Conservation (phyloP, 2,113 vertebrate genomes). For the Scolopax mira region DNA sequence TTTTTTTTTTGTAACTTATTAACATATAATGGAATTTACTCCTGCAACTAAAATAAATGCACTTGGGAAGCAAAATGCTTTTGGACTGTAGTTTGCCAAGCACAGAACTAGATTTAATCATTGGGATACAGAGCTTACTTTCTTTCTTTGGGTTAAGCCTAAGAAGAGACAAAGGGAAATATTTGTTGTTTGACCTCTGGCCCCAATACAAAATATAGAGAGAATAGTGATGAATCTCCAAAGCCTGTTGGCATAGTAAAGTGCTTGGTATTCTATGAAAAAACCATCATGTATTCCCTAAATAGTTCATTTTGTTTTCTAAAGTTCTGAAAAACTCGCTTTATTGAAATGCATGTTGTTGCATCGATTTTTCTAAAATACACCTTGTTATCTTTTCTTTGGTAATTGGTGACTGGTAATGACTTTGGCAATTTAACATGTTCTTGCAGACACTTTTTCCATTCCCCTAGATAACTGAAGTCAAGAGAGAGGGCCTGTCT, state of each 20-base stretch:
- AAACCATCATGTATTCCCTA: conserved; percentile 78
- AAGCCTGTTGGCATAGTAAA: conserved; percentile 39
- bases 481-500: conserved; percentile 82
- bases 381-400: conserved; percentile 90
- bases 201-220: conserved; percentile 57
- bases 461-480: conserved; percentile 88
- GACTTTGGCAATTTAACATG: conserved; percentile 92
- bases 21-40: background rate
- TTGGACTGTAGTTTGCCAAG: background rate
- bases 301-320: conserved; percentile 83
- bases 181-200: conserved; percentile 69
- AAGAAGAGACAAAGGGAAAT: conserved; percentile 35
- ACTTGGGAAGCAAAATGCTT: background rate
- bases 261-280: conserved; percentile 74
- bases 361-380: conserved; percentile 87
- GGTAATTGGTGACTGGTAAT: conserved; percentile 95
- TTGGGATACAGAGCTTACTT: background rate
- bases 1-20: background rate
- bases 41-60: background rate
- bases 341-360: conserved; percentile 84
- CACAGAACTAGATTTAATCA: background rate
- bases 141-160: conserved; percentile 13
- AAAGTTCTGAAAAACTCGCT: conserved; percentile 81
- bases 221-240: conserved; percentile 72
- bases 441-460: conserved; percentile 82